Conservation (phyloP, 2,797 vertebrate genomes). For the Apogon talboti region DNA sequence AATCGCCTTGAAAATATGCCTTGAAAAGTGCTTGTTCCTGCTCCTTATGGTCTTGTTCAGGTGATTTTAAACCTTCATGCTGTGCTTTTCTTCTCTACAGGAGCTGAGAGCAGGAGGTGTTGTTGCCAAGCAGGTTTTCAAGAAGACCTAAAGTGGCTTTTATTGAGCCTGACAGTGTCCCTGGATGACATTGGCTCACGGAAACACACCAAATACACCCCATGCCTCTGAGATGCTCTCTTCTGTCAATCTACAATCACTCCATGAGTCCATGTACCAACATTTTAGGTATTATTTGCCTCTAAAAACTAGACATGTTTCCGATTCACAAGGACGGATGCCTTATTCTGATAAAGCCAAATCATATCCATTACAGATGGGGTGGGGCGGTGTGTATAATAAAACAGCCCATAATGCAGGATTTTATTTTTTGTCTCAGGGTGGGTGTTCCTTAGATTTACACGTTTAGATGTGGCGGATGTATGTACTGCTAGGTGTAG, state of each 20-base stretch:
- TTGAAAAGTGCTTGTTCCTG: no score
- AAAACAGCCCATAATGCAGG: conserved; percentile 14
- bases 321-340: conserved; percentile 10
- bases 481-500: conserved; percentile 19
- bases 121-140: conserved; percentile 81
- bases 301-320: conserved; percentile 8
- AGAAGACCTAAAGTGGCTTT: conserved; percentile 72
- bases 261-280: not conserved
- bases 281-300: not conserved
- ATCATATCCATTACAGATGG: not conserved
- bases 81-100: conserved; percentile 60
- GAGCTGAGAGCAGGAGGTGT: conserved; percentile 81
- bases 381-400: not conserved
- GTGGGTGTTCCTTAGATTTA: conserved; percentile 44
- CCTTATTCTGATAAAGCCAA: conserved; percentile 19
- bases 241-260: conserved; percentile 17
- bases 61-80: not conserved
- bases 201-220: conserved; percentile 26
- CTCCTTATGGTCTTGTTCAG: not conserved
- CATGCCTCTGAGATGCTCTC: conserved; percentile 7
- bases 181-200: conserved; percentile 23
- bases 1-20: no score
- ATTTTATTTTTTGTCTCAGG: conserved; percentile 39
- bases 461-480: conserved; percentile 30
- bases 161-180: not conserved